Evolutionary conservation across 2,797 vertebrate species (phyloP).

Genomic region (Lophotriccus pileatus): DNA sequence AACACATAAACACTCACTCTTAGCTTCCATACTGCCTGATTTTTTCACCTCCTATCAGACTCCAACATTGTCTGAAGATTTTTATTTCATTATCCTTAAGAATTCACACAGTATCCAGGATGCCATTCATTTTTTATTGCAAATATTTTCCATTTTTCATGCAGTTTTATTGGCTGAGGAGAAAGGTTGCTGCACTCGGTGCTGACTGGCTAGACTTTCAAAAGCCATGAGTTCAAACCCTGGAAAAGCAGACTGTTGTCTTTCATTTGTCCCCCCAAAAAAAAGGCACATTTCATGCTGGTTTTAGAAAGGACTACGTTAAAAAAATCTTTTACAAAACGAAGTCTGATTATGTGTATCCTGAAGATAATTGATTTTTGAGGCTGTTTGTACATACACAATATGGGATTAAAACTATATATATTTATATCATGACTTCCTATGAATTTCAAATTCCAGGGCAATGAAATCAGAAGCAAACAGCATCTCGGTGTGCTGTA

Average conservation of each 20-base stretch:
- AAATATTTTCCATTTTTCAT: not conserved
- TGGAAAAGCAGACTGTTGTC: not conserved
- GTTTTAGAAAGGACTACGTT: not conserved
- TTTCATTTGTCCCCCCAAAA: not conserved
- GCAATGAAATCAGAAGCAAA: not conserved
- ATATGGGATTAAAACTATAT: not conserved
- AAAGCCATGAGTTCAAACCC: not conserved
- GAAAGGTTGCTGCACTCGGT: not conserved
- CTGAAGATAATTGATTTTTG: conserved; percentile 12
- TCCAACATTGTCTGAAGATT: not conserved
- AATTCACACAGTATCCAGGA: not conserved
- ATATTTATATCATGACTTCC: not conserved
- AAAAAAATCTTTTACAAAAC: not conserved
- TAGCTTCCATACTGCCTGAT: not conserved
- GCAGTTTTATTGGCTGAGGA: not conserved
- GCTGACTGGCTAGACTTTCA: not conserved
- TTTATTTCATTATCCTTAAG: not conserved
- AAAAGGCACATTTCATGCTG: not conserved
- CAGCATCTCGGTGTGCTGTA: not conserved
- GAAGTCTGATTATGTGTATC: not conserved
- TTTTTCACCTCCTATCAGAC: not conserved
- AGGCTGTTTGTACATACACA: not conserved
- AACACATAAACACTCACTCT: not conserved
- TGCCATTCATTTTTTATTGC: not conserved
- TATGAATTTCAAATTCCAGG: not conserved